Conservation (phyloP, 2,113 vertebrate species). For the Parus major region DNA sequence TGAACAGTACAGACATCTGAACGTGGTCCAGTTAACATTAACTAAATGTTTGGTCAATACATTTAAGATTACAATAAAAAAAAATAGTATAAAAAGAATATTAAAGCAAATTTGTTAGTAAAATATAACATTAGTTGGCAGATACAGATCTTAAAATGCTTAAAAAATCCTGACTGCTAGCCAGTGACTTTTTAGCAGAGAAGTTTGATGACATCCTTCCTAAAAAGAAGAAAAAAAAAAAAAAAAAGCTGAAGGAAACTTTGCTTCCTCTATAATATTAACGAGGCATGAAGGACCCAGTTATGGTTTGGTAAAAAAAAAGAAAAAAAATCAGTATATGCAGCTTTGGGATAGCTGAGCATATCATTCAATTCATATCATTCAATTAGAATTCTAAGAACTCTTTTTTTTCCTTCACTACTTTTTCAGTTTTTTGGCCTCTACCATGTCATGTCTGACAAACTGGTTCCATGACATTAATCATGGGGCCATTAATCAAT, state of each 20-base stretch:
- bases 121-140: slow-evolving; percentile 18
- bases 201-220: background rate
- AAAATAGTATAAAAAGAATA: slow-evolving; percentile 19
- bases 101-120: slow-evolving; percentile 35
- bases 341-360: background rate
- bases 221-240: background rate
- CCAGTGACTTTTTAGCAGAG: background rate
- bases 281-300: background rate
- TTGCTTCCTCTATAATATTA: background rate
- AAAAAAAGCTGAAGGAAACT: background rate
- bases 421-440: background rate
- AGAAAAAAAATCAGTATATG: background rate
- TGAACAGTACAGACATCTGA: background rate
- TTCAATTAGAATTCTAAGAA: background rate
- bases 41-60: slow-evolving; percentile 43
- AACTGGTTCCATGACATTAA: background rate
- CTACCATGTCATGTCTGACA: background rate
- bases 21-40: slow-evolving; percentile 37
- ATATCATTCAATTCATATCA: background rate
- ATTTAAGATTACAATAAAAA: slow-evolving; percentile 31
- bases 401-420: background rate
- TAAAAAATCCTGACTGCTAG: background rate
- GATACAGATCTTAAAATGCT: background rate
- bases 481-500: background rate
- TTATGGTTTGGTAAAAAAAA: background rate